phyloP scores from a whole-genome alignment of 2,113 vertebrate species.

The Isichthys henryi region DNA sequence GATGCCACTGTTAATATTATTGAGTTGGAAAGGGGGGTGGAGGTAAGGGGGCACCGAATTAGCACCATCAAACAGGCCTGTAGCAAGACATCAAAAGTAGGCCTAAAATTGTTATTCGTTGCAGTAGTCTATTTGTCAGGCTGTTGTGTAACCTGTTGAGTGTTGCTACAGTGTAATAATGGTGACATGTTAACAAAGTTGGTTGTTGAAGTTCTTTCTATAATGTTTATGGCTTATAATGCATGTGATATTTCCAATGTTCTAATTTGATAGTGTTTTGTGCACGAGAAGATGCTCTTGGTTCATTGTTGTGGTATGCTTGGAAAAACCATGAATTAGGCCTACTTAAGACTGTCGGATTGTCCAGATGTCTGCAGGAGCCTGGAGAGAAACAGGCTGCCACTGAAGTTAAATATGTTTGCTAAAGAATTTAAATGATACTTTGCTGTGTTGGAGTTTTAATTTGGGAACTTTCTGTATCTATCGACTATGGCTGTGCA shows the following conservation, averaged over 20 bases:
- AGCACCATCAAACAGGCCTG: neutral
- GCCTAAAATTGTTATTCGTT: neutral
- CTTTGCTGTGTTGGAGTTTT: neutral
- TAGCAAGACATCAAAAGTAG: neutral
- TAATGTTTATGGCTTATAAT: neutral
- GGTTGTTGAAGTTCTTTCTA: neutral
- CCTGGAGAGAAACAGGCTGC: neutral
- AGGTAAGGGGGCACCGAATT: neutral
- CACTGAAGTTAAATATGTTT: neutral
- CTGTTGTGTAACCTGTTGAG: neutral
- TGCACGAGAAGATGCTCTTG: neutral
- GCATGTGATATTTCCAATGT: neutral
- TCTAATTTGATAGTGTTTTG: neutral
- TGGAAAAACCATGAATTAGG: neutral
- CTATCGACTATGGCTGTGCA: neutral
- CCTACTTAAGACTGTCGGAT: neutral
- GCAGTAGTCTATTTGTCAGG: neutral
- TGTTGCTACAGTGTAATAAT: neutral
- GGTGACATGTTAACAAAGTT: neutral
- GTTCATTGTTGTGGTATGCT: neutral
- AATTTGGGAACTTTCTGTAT: neutral
- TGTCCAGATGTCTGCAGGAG: neutral
- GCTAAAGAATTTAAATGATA: neutral
- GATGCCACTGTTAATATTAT: neutral
- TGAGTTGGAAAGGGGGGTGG: neutral